Percentiles rank a stretch among this genome's conserved stretches.
These are phyloP conservation scores for Pyrocoelia pectoralis DNA, from an alignment of 2,888 invertebrate genomes.

Conservation along the genomic window DNA sequence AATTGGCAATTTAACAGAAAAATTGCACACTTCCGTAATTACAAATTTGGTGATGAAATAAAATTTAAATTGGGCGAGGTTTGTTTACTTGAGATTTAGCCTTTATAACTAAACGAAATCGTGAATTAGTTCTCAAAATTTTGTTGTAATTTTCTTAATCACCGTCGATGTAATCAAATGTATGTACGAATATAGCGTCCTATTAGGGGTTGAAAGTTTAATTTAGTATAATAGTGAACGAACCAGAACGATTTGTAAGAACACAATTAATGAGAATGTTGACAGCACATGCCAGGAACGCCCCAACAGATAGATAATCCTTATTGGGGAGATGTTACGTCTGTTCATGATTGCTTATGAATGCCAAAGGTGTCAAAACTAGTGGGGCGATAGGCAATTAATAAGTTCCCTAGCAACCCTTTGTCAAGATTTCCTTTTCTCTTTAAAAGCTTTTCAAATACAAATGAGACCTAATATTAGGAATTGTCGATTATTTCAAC, in stretches of 20 bases:
- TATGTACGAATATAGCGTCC: not conserved
- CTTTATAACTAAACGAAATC: no score
- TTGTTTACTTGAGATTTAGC: no score
- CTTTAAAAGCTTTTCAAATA: constrained; percentile 10
- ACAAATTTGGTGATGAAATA: no score
- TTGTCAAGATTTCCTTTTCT: constrained; percentile 27
- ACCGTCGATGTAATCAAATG: no score
- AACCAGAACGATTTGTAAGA: constrained; percentile 32
- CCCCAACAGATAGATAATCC: constrained; percentile 49
- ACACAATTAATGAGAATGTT: constrained; percentile 36
- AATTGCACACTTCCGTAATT: no score
- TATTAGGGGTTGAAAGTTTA: constrained; percentile 28
- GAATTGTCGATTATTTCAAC: not conserved
- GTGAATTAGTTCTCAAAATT: no score
- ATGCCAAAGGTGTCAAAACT: constrained; percentile 58
- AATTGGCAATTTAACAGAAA: no score
- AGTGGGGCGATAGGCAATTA: constrained; percentile 59
- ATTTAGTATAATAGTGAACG: constrained; percentile 32
- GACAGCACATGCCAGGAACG: constrained; percentile 34
- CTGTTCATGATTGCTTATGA: constrained; percentile 58
- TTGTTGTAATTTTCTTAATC: no score
- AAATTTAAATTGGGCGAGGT: no score
- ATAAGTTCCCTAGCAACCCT: constrained; percentile 52
- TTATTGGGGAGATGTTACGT: constrained; percentile 56
- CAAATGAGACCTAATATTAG: constrained; percentile 2